Base-by-base conservation (phyloP, 1,140 invertebrate species). In the Aphelenchoides fujianensis region DNA sequence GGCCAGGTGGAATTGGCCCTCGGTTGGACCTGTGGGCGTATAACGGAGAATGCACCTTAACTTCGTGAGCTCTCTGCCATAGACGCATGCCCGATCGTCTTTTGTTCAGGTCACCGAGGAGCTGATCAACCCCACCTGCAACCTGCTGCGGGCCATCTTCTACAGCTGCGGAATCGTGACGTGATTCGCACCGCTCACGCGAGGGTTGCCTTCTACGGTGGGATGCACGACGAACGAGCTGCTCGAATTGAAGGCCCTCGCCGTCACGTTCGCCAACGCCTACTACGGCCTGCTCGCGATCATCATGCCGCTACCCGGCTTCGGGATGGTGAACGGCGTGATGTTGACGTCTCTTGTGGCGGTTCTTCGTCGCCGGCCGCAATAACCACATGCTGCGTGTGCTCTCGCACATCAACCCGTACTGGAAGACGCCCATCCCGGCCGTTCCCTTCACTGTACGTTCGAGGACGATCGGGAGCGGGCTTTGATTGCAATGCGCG, bases 1-100 rank as follows among this genome's bases (percentile, higher is more conserved):
- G 76, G 92, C 23, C 92, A 92, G 69, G 90, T 97, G 78, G 92
- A 94, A 0, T 86, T 98, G 36, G 97, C 95, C n/a, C 98, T 99
- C 86, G 98, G 98, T 97, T 94, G 0, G 96, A 95, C 54, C 88
- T 99, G 41, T 98, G 98, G 87, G 95, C 96, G n/a, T 99, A 98
- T 87, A 97, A 98, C 84, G 96, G 96, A 86, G 94, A 94, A 84
- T 85, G 35, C 85, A 83, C 35, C 70, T 83, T 7, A 84, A 84
- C 55, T 97, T 96, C 86, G 31, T n/a, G n/a, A n/a, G n/a, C n/a
- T n/a, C n/a, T n/a, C n/a, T n/a, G n/a, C n/a, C n/a, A n/a, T n/a
- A n/a, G n/a, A n/a, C n/a, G n/a, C n/a, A n/a, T n/a, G n/a, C n/a
- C n/a, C n/a, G n/a, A n/a, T n/a, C n/a, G n/a, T n/a, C n/a, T n/a